Base-by-base conservation (phyloP, 1,140 invertebrate species). In the Dendrolimus kikuchii region DNA sequence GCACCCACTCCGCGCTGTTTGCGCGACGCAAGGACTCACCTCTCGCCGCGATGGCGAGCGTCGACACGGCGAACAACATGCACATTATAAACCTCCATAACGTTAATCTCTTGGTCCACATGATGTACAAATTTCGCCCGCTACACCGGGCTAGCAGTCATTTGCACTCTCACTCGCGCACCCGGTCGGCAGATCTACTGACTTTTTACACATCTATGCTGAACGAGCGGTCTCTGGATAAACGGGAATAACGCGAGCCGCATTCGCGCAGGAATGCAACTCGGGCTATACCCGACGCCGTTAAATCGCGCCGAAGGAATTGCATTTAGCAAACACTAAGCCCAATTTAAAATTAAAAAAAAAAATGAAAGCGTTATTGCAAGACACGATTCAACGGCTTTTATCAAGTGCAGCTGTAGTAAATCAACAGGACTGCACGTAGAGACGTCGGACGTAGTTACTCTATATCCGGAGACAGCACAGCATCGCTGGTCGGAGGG, bases 401-500 rank as follows among this genome's bases (percentile, higher is more conserved):
- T 61, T 64, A 58, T 66, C 52, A 61, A 54, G 50, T 62, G 57
- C 60, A 61, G 56, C 61, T 60, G 62, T 52, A 52, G 53, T 57
- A 58, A 57, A 60, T 64, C 55, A 63, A 63, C 70, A 68, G 63
- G 60, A 70, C 62, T 66, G 64, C 62, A 71, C 63, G 71, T 60
- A 58, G 57, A 64, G 65, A 55, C 62, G 59, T 62, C 68, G 70
- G 59, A 75, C 79, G 80, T 77, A 23, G 23, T 23, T 23, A 88
- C 87, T 86, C 80, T 88, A 88, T 88, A 83, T 85, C 76, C 81
- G 81, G 84, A 88, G 86, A 88, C 85, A 88, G 85, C 84, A 82
- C 80, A 81, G 86, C 85, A 87, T 87, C 85, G 86, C 86, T 86
- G 86, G 85, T 88, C 86, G 85, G 79, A 87, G 75, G 76, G 77